These are phyloP conservation scores for Cairina moschata DNA, from an alignment of 2,113 vertebrate species.

Conservation along the genomic window DNA sequence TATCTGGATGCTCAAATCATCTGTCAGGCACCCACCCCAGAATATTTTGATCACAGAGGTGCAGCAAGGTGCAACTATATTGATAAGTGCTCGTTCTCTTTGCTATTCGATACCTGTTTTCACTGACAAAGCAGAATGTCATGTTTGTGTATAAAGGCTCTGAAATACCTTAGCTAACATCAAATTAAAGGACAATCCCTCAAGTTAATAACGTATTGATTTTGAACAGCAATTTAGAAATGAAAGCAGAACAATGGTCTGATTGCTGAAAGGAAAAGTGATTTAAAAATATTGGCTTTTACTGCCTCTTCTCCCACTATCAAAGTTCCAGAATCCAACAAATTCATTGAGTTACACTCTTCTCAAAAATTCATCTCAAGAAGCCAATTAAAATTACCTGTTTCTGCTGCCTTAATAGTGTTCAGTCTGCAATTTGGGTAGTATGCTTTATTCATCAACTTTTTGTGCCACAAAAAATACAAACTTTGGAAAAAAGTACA, in stretches of 20 bases:
- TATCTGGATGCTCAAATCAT: not conserved
- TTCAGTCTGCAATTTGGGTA: not conserved
- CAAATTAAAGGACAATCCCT: not conserved
- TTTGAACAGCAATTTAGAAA: not conserved
- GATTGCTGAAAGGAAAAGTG: not conserved
- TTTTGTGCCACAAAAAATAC: not conserved
- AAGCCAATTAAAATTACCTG: not conserved
- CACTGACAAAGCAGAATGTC: not conserved
- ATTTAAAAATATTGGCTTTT: not conserved
- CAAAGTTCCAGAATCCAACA: not conserved
- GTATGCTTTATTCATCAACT: not conserved
- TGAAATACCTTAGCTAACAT: not conserved
- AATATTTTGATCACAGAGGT: not conserved
- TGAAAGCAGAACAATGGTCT: not conserved
- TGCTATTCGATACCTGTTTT: not conserved
- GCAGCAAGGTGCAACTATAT: fast-evolving
- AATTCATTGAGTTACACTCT: not conserved
- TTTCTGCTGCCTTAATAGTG: not conserved
- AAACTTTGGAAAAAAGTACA: not conserved
- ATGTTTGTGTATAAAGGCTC: not conserved
- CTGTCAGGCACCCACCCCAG: not conserved
- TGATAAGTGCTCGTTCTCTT: not conserved
- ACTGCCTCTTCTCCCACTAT: not conserved
- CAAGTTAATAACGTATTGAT: not conserved
- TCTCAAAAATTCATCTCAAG: not conserved